Base-by-base conservation (phyloP, 2,888 invertebrate genomes). In the Proisotoma minuta region DNA sequence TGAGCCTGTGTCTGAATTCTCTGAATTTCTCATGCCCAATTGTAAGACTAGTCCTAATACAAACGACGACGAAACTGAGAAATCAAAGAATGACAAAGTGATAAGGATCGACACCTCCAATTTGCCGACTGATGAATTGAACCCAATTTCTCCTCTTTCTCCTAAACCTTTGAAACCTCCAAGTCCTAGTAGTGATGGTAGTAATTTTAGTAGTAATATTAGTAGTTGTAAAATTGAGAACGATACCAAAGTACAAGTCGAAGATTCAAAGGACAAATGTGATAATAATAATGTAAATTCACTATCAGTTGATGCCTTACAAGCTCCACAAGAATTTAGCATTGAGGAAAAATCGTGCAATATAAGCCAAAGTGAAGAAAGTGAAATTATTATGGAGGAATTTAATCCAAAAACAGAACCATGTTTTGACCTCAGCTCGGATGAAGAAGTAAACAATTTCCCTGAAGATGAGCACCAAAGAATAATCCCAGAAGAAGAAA, bases 1-100 rank as follows among this genome's bases (percentile, higher is more conserved):
- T 59, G 57, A 65, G 43, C 62, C 65, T 57, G 65, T 62, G 48
- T 65, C 65, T 57, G 65, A 65, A 34, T 62, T 65, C 60, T 62
- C 65, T 51, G 65, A 65, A 40, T 62, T 60, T 57, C 34, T 64
- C 24, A 48, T 59, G 57, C 49, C 53, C 56, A 65, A 49, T 65
- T 59, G 53, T 65, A 65, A 65, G 52, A 52, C 18, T n/a, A 10
- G 18, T 43, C 34, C 34, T 34, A 34, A 34, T 34, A n/a, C 5
- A 12, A 43, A 5, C 18, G 43, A n/a, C 18, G 43, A n/a, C 18
- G 43, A 43, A 43, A 43, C 18, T 43, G 15, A 18, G 43, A 43
- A n/a, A 12, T 12, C 10, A 18, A 43, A 43, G 4, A 18, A 4
- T 43, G 20, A 43, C 18, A 15, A 10, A 34, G 15, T 34, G 8